Percentiles rank a stretch among this genome's conserved stretches.
These are phyloP conservation scores for Balaeniceps rex DNA, from an alignment of 2,113 vertebrate species.

Conservation along the genomic window DNA sequence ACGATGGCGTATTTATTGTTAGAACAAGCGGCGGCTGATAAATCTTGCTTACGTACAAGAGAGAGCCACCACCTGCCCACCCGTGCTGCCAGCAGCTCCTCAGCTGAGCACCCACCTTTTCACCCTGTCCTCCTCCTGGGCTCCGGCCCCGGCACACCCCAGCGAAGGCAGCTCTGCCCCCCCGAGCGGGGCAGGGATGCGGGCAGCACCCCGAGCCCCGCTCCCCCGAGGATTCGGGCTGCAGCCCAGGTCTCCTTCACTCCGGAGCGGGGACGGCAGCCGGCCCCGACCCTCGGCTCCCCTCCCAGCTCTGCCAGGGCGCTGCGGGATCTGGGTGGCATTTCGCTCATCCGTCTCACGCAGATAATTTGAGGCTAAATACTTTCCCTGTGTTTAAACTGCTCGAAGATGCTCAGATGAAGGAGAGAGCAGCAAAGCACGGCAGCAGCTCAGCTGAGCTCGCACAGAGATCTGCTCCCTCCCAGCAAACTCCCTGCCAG, in stretches of 20 bases:
- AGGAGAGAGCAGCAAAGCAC: neutral
- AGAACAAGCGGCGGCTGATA: constrained; percentile 7
- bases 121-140: neutral
- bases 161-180: neutral
- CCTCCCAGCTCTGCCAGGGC: neutral
- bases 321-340: rapidly evolving
- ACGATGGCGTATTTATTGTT: neutral
- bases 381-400: neutral
- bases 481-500: neutral
- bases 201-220: neutral
- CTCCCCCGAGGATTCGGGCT: rapidly evolving
- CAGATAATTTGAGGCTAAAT: neutral
- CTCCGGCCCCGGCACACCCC: neutral
- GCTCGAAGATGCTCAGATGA: neutral
- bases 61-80: constrained; percentile 9
- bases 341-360: rapidly evolving
- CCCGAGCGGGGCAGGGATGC: neutral
- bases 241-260: neutral
- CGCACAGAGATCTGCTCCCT: neutral
- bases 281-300: neutral
- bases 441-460: neutral
- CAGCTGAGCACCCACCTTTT: neutral
- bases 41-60: neutral
- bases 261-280: neutral
- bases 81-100: neutral